phyloP scores from a whole-genome alignment of 1,140 invertebrate genomes.

The Penaeus chinensis region DNA sequence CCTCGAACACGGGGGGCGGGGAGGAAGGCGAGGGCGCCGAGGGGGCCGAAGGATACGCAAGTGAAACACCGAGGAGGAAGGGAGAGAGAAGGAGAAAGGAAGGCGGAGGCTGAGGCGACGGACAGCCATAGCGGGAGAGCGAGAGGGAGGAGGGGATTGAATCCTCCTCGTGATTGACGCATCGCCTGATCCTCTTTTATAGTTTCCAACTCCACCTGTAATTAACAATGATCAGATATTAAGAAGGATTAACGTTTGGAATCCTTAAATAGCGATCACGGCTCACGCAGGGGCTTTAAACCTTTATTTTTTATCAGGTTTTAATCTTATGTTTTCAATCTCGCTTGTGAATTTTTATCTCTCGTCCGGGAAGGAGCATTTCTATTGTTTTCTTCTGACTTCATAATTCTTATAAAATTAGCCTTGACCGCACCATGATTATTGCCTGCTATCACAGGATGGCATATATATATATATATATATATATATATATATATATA shows the following conservation, averaged over 20 bases:
- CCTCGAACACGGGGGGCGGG: conserved; percentile 6
- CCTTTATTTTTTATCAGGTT: conserved; percentile 34
- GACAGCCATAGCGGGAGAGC: neutral
- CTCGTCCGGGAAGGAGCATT: too few relatives aligned
- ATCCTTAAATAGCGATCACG: conserved; percentile 56
- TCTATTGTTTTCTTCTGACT: too few relatives aligned
- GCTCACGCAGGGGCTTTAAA: conserved; percentile 42
- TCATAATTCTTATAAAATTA: too few relatives aligned
- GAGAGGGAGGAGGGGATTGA: conserved; percentile 41
- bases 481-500: neutral
- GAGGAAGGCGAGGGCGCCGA: neutral
- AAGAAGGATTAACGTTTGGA: conserved; percentile 57
- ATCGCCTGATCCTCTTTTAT: conserved; percentile 59
- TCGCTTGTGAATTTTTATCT: too few relatives aligned
- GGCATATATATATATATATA: neutral
- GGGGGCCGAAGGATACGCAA: too few relatives aligned
- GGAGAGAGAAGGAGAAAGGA: conserved; percentile 23
- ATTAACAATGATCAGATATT: conserved; percentile 61
- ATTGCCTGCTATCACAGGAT: neutral
- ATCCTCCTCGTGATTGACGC: conserved; percentile 55
- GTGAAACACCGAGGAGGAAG: neutral
- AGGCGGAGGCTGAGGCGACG: neutral
- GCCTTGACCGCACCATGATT: too few relatives aligned
- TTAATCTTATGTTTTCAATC: conserved; percentile 30
- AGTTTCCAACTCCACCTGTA: conserved; percentile 56